Base-by-base conservation (phyloP, 2,113 vertebrate species). In the Hemiscyllium ocellatum region DNA sequence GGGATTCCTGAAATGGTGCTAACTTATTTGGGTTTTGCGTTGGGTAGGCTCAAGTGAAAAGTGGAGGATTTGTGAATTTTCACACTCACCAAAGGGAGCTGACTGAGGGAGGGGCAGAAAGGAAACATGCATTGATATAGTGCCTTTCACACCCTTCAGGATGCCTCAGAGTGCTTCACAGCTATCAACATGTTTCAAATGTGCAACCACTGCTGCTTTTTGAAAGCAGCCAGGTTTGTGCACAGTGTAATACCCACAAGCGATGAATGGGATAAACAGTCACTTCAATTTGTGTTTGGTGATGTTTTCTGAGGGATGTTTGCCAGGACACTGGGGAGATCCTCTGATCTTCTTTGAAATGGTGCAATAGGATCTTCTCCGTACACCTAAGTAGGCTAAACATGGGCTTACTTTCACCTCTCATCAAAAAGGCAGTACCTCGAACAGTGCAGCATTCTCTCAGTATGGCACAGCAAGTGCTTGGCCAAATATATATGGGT, bases 41-140 rank as follows among this genome's bases (percentile, higher is more conserved):
- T 7, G 56, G 15, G 52, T 12, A 33, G 13, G 56, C 52, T 5
- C 12, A 2, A 61, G 33, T 19, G 29, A 83, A 83, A 42, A 83
- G 80, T 83, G 87, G 52, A 61, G 87, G 29, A 91, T 90, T 90
- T 61, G 87, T 61, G 87, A 90, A 90, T 56, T 65, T 91, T 91
- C 87, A n/a, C 87, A 91, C 87, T 65, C 87, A 19, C 56, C 3
- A 56, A 29, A 86, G 83, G 37, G 17, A 87, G 85, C 20, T 47
- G 8, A 50, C 47, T 87, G 85, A 52, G 85, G 6, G 72, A 76
- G 78, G 52, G 26, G 87, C 52, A 10, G 52, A 29, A 61, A 56
- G 87, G 15, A 90, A 90, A 26, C 29, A 52, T 61, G 26, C 52
- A 90, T 33, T 90, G 87, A 90, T 90, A 61, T n/a, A n/a, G 13